Conservation (phyloP, 2,797 vertebrate species). For the Manis crassicaudata region DNA sequence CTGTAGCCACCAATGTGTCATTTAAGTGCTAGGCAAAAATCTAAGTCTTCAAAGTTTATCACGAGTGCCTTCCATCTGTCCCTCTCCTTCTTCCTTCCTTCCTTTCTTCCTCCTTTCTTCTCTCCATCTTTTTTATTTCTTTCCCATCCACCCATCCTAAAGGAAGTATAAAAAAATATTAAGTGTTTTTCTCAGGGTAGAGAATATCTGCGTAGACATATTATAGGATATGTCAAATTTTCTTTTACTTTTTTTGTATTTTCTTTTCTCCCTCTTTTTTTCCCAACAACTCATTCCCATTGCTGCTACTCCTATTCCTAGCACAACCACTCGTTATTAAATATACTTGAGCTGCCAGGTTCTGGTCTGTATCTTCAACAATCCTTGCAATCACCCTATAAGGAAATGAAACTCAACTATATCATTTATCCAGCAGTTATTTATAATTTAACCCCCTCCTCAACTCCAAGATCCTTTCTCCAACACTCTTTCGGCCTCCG, state of each 20-base stretch:
- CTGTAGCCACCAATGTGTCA: neutral
- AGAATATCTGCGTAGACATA: neutral
- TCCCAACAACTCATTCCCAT: neutral
- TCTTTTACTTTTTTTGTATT: neutral
- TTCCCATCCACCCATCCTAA: neutral
- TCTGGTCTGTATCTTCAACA: neutral
- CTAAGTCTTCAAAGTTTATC: neutral
- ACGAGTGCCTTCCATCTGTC: neutral
- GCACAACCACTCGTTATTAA: neutral
- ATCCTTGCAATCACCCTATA: neutral
- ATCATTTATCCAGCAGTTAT: neutral
- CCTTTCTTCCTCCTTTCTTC: neutral
- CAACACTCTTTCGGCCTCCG: neutral
- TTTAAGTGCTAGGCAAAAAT: neutral
- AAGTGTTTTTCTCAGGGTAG: neutral
- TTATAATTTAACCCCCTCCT: neutral
- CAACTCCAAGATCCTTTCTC: neutral
- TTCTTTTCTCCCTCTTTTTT: neutral
- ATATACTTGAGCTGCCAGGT: neutral
- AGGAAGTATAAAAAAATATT: neutral
- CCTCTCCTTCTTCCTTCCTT: neutral
- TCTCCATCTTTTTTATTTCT: neutral
- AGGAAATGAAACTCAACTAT: neutral
- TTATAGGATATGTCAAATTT: neutral
- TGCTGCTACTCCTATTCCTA: neutral